These are phyloP conservation scores for Labrus mixtus DNA, from an alignment of 2,113 vertebrate species.

Conservation along the genomic window DNA sequence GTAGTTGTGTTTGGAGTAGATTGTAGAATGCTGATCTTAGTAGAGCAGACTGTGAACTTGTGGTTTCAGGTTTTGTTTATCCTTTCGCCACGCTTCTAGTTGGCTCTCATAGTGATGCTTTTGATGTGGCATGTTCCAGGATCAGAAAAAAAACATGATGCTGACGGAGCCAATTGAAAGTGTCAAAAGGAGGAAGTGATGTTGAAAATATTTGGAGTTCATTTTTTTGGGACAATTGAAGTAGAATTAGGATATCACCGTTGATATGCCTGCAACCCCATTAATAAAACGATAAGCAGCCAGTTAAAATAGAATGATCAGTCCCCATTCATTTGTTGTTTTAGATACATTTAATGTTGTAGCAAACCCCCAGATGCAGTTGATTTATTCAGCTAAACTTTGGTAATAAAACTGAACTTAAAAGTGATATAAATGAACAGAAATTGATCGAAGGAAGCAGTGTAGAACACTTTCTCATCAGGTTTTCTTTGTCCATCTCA, in stretches of 20 bases:
- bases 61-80: constrained; percentile 65
- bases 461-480: neutral
- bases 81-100: neutral
- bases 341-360: neutral
- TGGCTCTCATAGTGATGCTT: neutral
- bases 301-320: neutral
- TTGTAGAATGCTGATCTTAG: constrained; percentile 20
- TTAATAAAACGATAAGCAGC: too few relatives aligned
- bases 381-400: too few relatives aligned
- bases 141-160: neutral
- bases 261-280: too few relatives aligned
- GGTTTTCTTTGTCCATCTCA: neutral
- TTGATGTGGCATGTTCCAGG: neutral
- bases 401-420: too few relatives aligned
- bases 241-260: neutral
- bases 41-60: constrained; percentile 55
- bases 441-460: too few relatives aligned
- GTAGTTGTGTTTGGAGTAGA: constrained; percentile 62
- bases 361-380: too few relatives aligned
- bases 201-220: too few relatives aligned
- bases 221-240: too few relatives aligned
- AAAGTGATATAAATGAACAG: too few relatives aligned
- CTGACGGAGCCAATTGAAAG: neutral
- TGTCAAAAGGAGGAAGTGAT: neutral
- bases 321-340: neutral